phyloP scores from a whole-genome alignment of 1,140 invertebrate genomes.

The Trachymyrmex septentrionalis region DNA sequence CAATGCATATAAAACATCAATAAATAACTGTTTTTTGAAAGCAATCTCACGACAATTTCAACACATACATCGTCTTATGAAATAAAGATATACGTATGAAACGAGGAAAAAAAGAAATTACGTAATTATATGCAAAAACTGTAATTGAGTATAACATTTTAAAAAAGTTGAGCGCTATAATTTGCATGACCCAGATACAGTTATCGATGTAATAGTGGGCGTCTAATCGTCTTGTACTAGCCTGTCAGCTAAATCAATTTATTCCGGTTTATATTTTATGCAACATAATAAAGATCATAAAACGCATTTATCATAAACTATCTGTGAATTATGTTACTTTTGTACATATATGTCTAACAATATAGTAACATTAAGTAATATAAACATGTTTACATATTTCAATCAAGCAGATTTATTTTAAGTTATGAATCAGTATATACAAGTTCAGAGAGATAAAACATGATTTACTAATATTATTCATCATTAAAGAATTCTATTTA shows the following conservation, averaged over 20 bases:
- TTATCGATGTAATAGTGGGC: constrained; percentile 40
- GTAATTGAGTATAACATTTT: constrained; percentile 19
- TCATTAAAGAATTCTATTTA: neutral
- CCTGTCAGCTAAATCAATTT: constrained; percentile 39
- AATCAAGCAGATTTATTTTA: neutral
- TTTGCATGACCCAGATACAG: constrained; percentile 39
- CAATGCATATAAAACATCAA: neutral
- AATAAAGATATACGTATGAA: neutral
- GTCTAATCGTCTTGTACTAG: constrained; percentile 11
- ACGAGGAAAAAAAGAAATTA: neutral
- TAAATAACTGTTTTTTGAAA: neutral
- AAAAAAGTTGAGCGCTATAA: constrained; percentile 12
- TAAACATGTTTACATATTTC: neutral
- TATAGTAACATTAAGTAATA: constrained; percentile 1
- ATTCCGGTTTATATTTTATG: constrained; percentile 24
- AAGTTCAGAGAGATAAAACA: neutral
- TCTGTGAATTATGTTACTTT: neutral
- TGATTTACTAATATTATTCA: neutral
- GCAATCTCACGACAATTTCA: neutral
- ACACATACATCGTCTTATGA: neutral
- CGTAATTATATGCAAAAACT: constrained; percentile 26
- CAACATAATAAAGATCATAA: constrained; percentile 2
- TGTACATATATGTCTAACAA: neutral
- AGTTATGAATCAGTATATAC: neutral
- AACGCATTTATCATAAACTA: neutral